A percentile compares a stretch with the other conserved stretches of the same genome.
Evolutionary conservation across 2,888 invertebrate species (phyloP).

Genomic region (Coelopa pilipes): DNA sequence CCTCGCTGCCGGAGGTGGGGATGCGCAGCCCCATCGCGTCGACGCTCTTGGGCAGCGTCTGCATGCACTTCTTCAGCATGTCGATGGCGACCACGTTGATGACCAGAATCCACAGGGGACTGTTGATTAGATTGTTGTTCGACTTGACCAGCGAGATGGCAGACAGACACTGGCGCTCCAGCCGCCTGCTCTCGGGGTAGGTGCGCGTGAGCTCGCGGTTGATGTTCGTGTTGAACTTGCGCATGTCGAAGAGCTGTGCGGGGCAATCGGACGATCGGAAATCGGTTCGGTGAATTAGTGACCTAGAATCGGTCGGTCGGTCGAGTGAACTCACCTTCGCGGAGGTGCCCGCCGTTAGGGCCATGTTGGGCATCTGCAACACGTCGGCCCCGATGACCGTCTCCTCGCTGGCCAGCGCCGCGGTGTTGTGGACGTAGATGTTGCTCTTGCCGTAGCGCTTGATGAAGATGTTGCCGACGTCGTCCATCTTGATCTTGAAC

Average conservation of each 20-base stretch:
- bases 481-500: constrained; percentile 79
- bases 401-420: constrained; percentile 68
- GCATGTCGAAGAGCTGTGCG: constrained; percentile 75
- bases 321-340: constrained; percentile 69
- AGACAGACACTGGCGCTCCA: constrained; percentile 78
- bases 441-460: constrained; percentile 76
- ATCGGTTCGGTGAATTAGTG: constrained; percentile 23
- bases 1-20: constrained; percentile 60
- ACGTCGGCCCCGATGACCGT: constrained; percentile 78
- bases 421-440: constrained; percentile 73
- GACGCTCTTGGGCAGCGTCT: constrained; percentile 67
- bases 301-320: background rate
- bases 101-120: constrained; percentile 83
- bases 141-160: constrained; percentile 79
- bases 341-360: constrained; percentile 73
- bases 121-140: constrained; percentile 74
- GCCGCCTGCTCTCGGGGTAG: constrained; percentile 74
- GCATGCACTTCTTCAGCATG: constrained; percentile 77
- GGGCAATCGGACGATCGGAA: no score
- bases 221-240: constrained; percentile 76
- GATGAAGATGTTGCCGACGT: constrained; percentile 77
- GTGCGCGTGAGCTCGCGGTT: constrained; percentile 75
- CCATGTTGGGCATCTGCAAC: constrained; percentile 73
- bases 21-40: constrained; percentile 59
- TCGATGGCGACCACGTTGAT: constrained; percentile 83